Conservation (phyloP, 2,888 invertebrate species). For the Agrilus biguttatus region DNA sequence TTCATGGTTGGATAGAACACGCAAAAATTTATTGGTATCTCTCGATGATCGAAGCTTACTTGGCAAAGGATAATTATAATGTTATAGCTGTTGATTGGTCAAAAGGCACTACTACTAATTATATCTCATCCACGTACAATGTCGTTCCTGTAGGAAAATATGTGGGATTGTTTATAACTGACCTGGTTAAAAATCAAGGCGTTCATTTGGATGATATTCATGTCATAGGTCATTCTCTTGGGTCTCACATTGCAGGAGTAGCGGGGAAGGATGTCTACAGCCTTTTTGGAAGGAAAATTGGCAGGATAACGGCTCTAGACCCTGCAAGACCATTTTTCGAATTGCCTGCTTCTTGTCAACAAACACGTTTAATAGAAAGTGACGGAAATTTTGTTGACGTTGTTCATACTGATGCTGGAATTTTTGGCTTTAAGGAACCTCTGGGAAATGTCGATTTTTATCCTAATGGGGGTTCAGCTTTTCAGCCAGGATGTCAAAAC, state of each 20-base stretch:
- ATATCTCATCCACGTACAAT: conserved; percentile 19
- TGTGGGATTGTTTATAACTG: conserved; percentile 17
- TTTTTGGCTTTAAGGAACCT: conserved; percentile 31
- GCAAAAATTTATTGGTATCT: conserved; percentile 21
- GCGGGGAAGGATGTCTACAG: conserved; percentile 17
- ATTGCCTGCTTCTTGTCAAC: conserved; percentile 17
- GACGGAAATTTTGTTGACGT: conserved; percentile 45
- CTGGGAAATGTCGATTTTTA: conserved; percentile 39
- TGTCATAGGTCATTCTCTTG: conserved; percentile 25
- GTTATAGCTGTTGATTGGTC: conserved; percentile 38
- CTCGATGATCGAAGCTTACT: conserved; percentile 27
- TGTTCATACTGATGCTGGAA: conserved; percentile 45
- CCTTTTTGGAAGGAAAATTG: conserved; percentile 16
- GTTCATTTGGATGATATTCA: conserved; percentile 15
- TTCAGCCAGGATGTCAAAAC: conserved; percentile 38
- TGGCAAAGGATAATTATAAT: conserved; percentile 30
- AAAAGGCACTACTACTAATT: conserved; percentile 18
- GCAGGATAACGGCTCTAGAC: conserved; percentile 36
- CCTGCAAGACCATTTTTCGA: conserved; percentile 38
- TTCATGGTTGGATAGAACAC: conserved; percentile 35
- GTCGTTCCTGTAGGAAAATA: conserved; percentile 16
- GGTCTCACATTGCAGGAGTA: conserved; percentile 22
- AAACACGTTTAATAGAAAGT: conserved; percentile 36
- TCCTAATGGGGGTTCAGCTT: conserved; percentile 37
- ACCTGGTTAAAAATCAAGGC: conserved; percentile 7